Evolutionary conservation across 2,888 invertebrate genomes (phyloP), one percentile per base, ranked within the genome.

Genomic region (Leptinotarsa tumamoca): DNA sequence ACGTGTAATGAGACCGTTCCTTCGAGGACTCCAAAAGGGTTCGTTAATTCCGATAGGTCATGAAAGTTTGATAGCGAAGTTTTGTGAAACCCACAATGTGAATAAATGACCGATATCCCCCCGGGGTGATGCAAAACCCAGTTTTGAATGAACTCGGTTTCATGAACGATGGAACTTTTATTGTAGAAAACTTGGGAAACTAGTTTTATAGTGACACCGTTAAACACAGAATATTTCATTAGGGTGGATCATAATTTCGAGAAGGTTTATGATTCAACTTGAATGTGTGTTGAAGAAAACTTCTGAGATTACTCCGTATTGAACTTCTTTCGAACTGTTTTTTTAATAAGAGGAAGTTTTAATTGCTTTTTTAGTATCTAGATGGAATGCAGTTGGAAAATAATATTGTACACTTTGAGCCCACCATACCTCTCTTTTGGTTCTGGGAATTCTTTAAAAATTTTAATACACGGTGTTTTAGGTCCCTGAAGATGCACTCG

Each of bases 31-130:
- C 58, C 13, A 13, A 58, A 15, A 58, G 58, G 58, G 58, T 58
- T 58, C 58, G 58, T 58, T 58, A 58, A 58, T 58, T 58, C 23
- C 21, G 23, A 58, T 58, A 18, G 58, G 58, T 58, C 58, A 21
- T 58, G 58, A 58, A 58, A 58, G 58, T 58, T 58, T 58, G 58
- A 58, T 21, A 18, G 58, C 23, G 58, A 58, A 58, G 58, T 58
- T 58, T 58, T 21, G 21, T 58, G n/a, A 21, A 18, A 58, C 58
- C 58, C 58, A 21, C 4, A 21, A 58, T 10, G 58, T 14, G 23
- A 21, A 58, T 58, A 18, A 58, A 58, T 58, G 58, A 21, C 18
- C 58, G 10, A 58, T 58, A 21, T 58, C 14, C 58, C 14, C 21
- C 23, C 58, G 21, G 18, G 56, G 4, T 18, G 56, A 56, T 18